Evolutionary conservation across 30 jellyfish, hydroid and myxozoan species (phyloP), one percentile per base, ranked within the genome.

Genomic region (Turritopsis rubra): DNA sequence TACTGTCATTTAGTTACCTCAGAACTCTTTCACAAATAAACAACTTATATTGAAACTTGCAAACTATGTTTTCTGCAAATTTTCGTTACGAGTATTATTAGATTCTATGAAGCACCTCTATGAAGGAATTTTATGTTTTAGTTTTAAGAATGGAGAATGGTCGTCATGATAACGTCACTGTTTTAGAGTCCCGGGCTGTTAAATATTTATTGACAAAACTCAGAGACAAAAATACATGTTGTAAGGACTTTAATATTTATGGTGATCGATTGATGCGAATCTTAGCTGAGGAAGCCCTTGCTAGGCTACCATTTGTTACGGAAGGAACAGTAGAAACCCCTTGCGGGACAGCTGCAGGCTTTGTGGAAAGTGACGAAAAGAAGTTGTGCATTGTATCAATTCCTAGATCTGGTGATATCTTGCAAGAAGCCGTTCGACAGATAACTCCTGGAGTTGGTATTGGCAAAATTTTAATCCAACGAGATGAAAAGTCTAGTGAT

Each of bases 221-320:
- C 21, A 83, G 97, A 41, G 74, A 90, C 83, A 90, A 90, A 79
- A 88, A 86, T 20, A 90, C 97, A 18, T 21, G 28, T 18, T 89
- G 96, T 22, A 87, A 87, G 73, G 95, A 90, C 18, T 90, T 90
- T 66, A 90, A 81, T 89, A 53, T 90, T 17, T 82, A 90, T 75
- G 97, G 95, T 20, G 97, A 90, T 81, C 88, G 97, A 29, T 82
- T 90, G 79, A 90, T 90, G 97, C 88, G 97, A 7, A 86, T 90
- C 16, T 83, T 90, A 1, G 97, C 97, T n/a, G 97, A 90, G 74
- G 97, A 90, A 72, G 95, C 97, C 8, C 87, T 90, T 66, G 90
- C 91, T 23, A 83, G 93, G 71, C 76, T 90, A 18, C 97, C 97
- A 52, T 72, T 81, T 65, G 79, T 90, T 68, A 85, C 83, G 22